Evolutionary conservation across 1,140 invertebrate species (phyloP), one percentile per base, ranked within the genome.

Genomic region (Manduca sexta): DNA sequence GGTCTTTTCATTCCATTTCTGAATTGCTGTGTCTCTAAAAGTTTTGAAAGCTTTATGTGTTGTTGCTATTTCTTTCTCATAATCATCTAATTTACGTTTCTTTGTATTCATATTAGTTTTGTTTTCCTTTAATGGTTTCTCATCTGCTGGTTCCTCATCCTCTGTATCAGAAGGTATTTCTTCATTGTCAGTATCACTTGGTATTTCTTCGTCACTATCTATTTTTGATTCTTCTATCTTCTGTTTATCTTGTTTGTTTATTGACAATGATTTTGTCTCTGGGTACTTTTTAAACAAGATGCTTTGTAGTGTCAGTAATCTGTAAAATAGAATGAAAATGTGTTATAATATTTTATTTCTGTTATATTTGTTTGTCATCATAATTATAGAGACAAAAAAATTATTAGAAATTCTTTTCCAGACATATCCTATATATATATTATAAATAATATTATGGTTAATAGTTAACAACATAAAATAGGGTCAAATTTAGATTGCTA

Each of bases 1-100:
- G 0, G 95, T 98, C 75, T 95, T 96, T 49, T 97, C 94, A 84
- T 97, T 93, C 96, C 96, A 99, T 77, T 96, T 97, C 62, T 96
- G 91, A 52, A 98, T 92, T 30, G 91, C 90, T 21, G 88, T 72
- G 76, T 95, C 92, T 84, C 95, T 90, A 60, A 92, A 96, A n/a
- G 88, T 67, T 52, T 77, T 85, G 53, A 94, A 94, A 2, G 84
- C 78, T 61, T 91, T 82, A 69, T 95, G 91, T 45, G 88, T 84
- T 48, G 89, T 86, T 12, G 86, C 65, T 12, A 97, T 74, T 44
- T 90, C 75, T 42, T 82, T 82, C 55, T 91, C 90, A 76, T 91
- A 93, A 16, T 93, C 89, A 34, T 80, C 76, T 12, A 90, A 59
- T 81, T 92, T 94, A 16, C 88, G 75, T 64, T 90, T 91, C 72